Percentiles rank a stretch among this genome's conserved stretches.
These are phyloP conservation scores for Papilio demoleus DNA, from an alignment of 2,888 invertebrate species.

Conservation along the genomic window DNA sequence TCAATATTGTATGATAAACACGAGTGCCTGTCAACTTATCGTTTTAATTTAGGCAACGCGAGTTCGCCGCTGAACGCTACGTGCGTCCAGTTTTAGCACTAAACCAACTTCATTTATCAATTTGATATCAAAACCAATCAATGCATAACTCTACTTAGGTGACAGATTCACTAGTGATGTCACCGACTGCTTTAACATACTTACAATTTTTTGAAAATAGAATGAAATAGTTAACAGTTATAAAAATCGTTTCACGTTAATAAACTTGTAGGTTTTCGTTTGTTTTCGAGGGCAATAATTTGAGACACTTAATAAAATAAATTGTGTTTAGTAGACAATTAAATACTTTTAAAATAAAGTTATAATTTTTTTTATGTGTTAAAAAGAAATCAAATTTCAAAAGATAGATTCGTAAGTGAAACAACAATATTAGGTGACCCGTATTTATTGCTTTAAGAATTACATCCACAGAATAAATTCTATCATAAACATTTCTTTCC, in stretches of 20 bases:
- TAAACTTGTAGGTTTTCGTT: no score
- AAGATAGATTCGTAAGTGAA: no score
- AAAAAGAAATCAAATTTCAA: no score
- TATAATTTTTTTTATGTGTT: no score
- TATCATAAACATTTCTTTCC: background rate
- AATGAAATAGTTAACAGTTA: no score
- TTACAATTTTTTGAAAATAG: no score
- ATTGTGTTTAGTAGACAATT: no score
- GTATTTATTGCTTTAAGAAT: background rate
- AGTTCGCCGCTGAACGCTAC: background rate
- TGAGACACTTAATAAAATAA: no score
- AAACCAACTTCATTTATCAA: conserved; percentile 25
- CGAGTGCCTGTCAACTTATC: conserved; percentile 23
- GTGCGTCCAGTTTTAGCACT: conserved; percentile 8
- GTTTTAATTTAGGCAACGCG: conserved; percentile 24
- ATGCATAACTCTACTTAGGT: background rate
- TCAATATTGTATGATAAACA: conserved; percentile 27
- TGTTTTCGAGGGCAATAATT: no score
- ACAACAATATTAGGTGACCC: background rate
- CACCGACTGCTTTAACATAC: background rate
- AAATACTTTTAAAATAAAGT: no score
- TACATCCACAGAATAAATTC: background rate
- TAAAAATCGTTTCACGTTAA: no score
- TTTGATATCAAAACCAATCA: conserved; percentile 31
- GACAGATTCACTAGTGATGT: conserved; percentile 11